These are phyloP conservation scores for Eidolon dupreanum DNA, from an alignment of 2,797 vertebrate species.

Conservation along the genomic window DNA sequence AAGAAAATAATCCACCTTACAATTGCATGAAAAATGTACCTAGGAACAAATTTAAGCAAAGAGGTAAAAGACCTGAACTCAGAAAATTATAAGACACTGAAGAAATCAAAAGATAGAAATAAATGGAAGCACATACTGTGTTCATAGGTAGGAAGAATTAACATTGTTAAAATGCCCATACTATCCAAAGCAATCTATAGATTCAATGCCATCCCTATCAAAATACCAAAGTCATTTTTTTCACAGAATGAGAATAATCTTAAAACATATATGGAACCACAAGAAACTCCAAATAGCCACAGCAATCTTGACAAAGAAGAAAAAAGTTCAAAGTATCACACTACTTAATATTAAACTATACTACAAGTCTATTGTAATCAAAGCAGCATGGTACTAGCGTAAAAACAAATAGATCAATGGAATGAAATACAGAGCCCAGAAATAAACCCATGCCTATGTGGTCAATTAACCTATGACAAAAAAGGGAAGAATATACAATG, in stretches of 20 bases:
- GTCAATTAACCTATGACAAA: too few relatives aligned
- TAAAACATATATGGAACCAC: neutral
- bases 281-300: neutral
- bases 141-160: neutral
- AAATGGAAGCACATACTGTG: neutral
- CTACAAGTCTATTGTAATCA: too few relatives aligned
- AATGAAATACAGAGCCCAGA: too few relatives aligned
- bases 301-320: neutral
- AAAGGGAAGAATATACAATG: too few relatives aligned
- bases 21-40: neutral
- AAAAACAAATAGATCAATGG: too few relatives aligned
- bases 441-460: too few relatives aligned
- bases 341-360: neutral
- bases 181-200: neutral
- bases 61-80: neutral
- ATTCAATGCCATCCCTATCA: neutral
- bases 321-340: neutral
- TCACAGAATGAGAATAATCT: neutral
- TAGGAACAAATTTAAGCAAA: neutral
- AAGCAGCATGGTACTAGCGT: too few relatives aligned
- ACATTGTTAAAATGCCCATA: neutral
- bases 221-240: neutral
- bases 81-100: neutral
- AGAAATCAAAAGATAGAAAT: neutral
- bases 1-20: neutral